Evolutionary conservation across 1,140 invertebrate species (phyloP).

Genomic region (Ceratitis capitata): DNA sequence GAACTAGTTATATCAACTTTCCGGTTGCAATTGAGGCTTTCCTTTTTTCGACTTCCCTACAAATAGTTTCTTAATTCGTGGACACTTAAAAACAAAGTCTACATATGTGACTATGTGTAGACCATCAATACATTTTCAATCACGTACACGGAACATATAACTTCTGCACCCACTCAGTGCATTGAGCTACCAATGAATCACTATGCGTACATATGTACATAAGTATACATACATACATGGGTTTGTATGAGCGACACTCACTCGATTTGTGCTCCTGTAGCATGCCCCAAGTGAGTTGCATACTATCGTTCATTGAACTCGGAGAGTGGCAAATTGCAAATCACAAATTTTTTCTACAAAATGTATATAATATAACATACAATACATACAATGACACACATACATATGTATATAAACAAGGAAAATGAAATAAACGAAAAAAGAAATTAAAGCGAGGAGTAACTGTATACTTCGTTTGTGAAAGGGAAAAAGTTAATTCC

Average conservation of each 20-base stretch:
- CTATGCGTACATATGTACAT: no score
- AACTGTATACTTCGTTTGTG: not conserved
- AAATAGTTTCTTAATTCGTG: no score
- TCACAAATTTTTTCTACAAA: not conserved
- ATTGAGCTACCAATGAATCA: no score
- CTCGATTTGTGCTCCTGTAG: not conserved
- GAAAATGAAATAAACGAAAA: not conserved
- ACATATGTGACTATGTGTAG: no score
- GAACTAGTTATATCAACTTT: no score
- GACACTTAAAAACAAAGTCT: no score
- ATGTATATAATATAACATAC: no score
- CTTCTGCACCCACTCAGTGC: not conserved
- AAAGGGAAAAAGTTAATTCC: not conserved
- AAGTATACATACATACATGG: not conserved
- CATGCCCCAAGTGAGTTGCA: not conserved
- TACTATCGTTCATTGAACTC: constrained; percentile 5
- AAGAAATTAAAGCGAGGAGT: not conserved
- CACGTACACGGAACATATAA: not conserved
- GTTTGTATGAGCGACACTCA: no score
- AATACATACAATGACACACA: no score
- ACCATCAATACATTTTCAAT: not conserved
- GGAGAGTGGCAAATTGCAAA: constrained; percentile 7
- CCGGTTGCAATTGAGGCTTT: no score
- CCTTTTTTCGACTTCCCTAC: no score
- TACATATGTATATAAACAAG: not conserved